Conservation (phyloP, 2,888 invertebrate species). For the Volucella inflata region DNA sequence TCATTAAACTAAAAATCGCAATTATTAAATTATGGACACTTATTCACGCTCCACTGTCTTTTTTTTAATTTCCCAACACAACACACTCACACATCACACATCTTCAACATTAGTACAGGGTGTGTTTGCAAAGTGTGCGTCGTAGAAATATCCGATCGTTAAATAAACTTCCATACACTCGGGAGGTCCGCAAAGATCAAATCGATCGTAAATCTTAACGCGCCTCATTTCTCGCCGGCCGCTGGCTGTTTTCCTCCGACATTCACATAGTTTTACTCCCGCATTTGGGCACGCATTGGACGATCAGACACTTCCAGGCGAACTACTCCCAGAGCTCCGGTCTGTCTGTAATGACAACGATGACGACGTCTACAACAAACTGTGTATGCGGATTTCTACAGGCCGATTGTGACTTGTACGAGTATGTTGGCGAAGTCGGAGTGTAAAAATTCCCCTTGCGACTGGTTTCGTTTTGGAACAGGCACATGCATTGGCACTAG, state of each 20-base stretch:
- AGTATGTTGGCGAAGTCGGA: constrained; percentile 2
- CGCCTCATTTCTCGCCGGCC: constrained; percentile 64
- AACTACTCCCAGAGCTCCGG: constrained; percentile 48
- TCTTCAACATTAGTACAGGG: constrained; percentile 24
- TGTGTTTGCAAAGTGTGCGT: constrained; percentile 43
- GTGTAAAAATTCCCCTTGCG: constrained; percentile 35
- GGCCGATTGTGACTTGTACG: not conserved
- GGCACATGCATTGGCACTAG: constrained; percentile 2
- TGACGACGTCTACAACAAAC: constrained; percentile 41
- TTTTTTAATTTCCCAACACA: constrained; percentile 22
- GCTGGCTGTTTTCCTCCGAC: constrained; percentile 16
- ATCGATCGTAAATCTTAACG: constrained; percentile 73
- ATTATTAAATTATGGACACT: constrained; percentile 63
- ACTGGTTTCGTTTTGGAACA: constrained; percentile 10
- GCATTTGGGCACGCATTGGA: constrained; percentile 64
- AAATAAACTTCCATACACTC: constrained; percentile 68
- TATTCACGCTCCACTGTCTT: constrained; percentile 39
- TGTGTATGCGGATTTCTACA: constrained; percentile 12
- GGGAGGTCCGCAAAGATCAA: constrained; percentile 74
- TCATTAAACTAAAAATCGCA: not conserved
- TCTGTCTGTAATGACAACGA: constrained; percentile 69
- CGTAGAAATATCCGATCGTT: constrained; percentile 55
- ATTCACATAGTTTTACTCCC: constrained; percentile 66
- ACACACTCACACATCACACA: not conserved
- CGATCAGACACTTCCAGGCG: not conserved